These are phyloP conservation scores for Pavo muticus DNA, from an alignment of 2,113 vertebrate species.

Conservation along the genomic window DNA sequence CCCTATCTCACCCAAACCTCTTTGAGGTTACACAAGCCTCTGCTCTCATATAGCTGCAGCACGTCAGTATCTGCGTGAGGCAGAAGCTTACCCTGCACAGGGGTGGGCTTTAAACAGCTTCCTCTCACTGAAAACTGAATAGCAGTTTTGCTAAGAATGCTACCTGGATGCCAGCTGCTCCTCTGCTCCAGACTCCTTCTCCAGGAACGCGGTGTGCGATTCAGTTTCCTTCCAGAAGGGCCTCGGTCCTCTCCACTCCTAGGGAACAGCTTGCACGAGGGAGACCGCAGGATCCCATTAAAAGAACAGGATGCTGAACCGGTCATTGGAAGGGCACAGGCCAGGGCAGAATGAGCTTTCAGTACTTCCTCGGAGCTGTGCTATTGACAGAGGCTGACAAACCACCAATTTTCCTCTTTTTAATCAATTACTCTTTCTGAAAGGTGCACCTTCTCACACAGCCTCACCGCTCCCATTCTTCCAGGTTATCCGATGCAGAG, in stretches of 20 bases:
- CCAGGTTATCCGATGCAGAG: constrained; percentile 69
- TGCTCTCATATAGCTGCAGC: background rate
- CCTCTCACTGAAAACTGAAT: background rate
- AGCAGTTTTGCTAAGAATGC: background rate
- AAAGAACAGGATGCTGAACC: background rate
- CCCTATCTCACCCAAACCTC: background rate
- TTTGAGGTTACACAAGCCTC: rapidly evolving
- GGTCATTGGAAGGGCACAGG: background rate
- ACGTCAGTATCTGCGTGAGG: rapidly evolving
- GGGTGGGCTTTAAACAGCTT: background rate
- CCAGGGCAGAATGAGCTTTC: background rate
- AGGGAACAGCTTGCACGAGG: too few relatives aligned
- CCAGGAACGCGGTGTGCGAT: background rate
- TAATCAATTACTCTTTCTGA: background rate
- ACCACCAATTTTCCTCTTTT: background rate
- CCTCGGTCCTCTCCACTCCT: background rate
- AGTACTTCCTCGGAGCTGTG: background rate
- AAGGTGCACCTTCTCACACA: background rate
- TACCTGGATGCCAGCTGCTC: background rate
- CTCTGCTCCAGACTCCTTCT: background rate
- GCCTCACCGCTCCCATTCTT: background rate
- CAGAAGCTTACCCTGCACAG: rapidly evolving
- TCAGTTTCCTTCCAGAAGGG: background rate
- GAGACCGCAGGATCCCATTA: background rate
- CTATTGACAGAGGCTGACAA: background rate